Conservation (phyloP, 2,113 vertebrate species). For the Anguilla rostrata region DNA sequence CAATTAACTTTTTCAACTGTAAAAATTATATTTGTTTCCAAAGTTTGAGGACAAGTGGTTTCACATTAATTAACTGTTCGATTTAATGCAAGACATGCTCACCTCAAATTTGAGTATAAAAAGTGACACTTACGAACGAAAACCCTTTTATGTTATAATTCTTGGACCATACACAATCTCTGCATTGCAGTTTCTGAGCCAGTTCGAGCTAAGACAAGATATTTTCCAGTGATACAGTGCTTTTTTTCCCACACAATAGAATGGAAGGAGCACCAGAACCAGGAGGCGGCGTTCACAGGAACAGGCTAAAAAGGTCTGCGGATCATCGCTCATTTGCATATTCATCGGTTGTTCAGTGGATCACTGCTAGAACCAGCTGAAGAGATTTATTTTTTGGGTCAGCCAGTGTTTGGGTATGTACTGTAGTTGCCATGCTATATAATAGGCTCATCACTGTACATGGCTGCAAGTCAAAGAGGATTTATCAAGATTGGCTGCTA, state of each 20-base stretch:
- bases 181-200: too few relatives aligned
- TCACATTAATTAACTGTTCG: too few relatives aligned
- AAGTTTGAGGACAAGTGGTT: too few relatives aligned
- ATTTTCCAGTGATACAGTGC: background rate
- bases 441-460: slow-evolving; percentile 35
- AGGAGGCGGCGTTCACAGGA: background rate
- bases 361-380: background rate
- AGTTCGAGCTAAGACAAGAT: too few relatives aligned
- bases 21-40: too few relatives aligned
- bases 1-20: too few relatives aligned
- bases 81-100: too few relatives aligned
- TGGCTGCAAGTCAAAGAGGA: slow-evolving; percentile 24
- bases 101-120: too few relatives aligned
- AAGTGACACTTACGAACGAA: too few relatives aligned
- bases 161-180: too few relatives aligned
- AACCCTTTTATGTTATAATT: too few relatives aligned
- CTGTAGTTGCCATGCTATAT: slow-evolving; percentile 5
- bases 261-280: background rate
- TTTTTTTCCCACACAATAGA: background rate
- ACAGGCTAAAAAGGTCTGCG: background rate
- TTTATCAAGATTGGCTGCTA: slow-evolving; percentile 24
- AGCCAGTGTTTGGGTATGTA: background rate
- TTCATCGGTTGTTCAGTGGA: background rate
- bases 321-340: background rate
- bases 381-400: slow-evolving; percentile 4